A percentile compares a stretch with the other conserved stretches of the same genome.
These are phyloP conservation scores for Ctenodactylus gundi DNA, from an alignment of 2,113 vertebrate genomes.

Conservation along the genomic window DNA sequence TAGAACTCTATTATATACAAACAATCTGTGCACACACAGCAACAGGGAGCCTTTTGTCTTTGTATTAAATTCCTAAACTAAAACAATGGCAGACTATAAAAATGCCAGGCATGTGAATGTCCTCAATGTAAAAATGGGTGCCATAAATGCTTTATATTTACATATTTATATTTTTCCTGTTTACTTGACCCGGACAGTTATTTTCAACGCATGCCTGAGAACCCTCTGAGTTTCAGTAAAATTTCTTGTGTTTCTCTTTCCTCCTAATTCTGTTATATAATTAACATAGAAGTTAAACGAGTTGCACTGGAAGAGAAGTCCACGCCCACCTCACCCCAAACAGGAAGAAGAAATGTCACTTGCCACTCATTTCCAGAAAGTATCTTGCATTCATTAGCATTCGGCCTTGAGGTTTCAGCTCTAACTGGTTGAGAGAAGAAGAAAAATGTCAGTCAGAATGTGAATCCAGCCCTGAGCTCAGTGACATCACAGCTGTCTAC, in stretches of 20 bases:
- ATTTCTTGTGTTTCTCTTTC: not conserved
- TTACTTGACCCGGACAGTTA: not conserved
- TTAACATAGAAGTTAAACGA: not conserved
- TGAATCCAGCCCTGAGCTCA: not conserved
- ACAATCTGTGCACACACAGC: not conserved
- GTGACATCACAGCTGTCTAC: not conserved
- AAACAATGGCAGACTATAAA: not conserved
- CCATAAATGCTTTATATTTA: not conserved
- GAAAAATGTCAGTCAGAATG: conserved; percentile 56
- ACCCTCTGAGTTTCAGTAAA: not conserved
- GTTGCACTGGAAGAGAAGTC: not conserved
- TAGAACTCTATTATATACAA: not conserved
- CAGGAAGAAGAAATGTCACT: conserved; percentile 81
- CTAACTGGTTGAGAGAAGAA: conserved; percentile 88
- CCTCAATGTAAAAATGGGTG: not conserved
- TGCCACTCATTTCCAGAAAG: conserved; percentile 95
- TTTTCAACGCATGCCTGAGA: not conserved
- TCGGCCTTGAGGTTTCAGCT: conserved; percentile 96
- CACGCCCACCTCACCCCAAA: conserved; percentile 37
- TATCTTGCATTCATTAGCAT: conserved; percentile 97
- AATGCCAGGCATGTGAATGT: not conserved
- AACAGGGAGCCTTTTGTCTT: not conserved
- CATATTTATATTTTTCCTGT: not conserved
- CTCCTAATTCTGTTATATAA: not conserved
- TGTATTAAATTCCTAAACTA: not conserved